Conservation (phyloP, 2,888 invertebrate species). For the Pasiphila rectangulata region DNA sequence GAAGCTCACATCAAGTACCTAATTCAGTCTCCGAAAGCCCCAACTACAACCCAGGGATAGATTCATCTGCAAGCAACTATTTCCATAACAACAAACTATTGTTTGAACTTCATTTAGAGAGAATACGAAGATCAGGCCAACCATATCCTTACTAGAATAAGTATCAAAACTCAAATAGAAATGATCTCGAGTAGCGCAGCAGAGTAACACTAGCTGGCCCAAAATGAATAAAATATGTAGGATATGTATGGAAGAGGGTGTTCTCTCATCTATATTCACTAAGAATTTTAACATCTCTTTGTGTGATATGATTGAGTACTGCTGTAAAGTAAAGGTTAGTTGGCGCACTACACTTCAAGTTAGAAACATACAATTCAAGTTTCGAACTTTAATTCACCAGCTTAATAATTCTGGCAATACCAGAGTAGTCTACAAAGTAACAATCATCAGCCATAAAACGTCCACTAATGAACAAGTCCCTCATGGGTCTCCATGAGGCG, state of each 20-base stretch:
- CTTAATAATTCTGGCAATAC: too few relatives aligned
- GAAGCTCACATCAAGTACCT: constrained; percentile 40
- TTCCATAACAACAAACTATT: constrained; percentile 94
- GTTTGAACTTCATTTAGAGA: constrained; percentile 90
- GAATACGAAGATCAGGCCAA: constrained; percentile 85
- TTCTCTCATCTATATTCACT: constrained; percentile 81
- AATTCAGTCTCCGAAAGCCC: constrained; percentile 45
- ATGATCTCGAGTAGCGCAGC: not conserved
- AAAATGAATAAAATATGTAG: constrained; percentile 80
- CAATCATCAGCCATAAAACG: too few relatives aligned
- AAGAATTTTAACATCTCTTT: constrained; percentile 82
- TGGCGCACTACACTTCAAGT: too few relatives aligned
- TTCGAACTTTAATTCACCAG: too few relatives aligned
- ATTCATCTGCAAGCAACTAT: constrained; percentile 88
- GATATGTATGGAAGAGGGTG: constrained; percentile 82
- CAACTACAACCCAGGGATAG: constrained; percentile 88
- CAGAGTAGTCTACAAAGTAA: too few relatives aligned
- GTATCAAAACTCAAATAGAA: too few relatives aligned
- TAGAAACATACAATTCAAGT: too few relatives aligned
- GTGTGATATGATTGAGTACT: constrained; percentile 82
- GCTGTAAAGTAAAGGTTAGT: constrained; percentile 79
- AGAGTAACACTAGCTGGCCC: not conserved
- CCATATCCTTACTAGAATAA: constrained; percentile 68
- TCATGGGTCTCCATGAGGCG: too few relatives aligned
- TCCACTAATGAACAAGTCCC: too few relatives aligned